Evolutionary conservation across 2,113 vertebrate species (phyloP).

Genomic region (Cisticola juncidis): DNA sequence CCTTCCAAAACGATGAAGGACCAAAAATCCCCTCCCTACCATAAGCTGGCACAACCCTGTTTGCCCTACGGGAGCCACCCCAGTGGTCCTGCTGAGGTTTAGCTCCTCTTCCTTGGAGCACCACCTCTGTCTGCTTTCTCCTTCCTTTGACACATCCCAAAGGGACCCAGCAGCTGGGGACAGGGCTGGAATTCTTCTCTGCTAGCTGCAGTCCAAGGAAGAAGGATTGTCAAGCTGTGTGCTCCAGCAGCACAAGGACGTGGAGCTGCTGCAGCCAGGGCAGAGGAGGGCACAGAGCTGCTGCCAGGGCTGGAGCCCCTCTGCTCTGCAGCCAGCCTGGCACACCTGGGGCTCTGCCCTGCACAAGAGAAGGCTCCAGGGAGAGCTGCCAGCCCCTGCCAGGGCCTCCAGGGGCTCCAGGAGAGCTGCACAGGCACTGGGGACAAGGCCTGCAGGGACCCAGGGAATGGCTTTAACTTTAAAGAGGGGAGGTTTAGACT

Average conservation of each 20-base stretch:
- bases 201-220: neutral
- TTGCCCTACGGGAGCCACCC: too few relatives aligned
- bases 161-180: neutral
- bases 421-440: neutral
- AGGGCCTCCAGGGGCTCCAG: neutral
- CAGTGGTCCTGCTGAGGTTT: neutral
- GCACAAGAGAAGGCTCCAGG: neutral
- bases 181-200: neutral
- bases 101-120: neutral
- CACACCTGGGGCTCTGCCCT: neutral
- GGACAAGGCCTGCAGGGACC: neutral
- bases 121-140: neutral
- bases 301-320: neutral
- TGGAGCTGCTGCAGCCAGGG: neutral
- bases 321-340: neutral
- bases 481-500: too few relatives aligned
- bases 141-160: neutral
- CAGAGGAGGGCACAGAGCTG: neutral
- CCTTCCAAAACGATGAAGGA: neutral
- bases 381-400: neutral
- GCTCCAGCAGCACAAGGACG: rapidly evolving
- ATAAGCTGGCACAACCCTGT: neutral
- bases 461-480: neutral
- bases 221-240: neutral
- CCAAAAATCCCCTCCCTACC: neutral